These are phyloP conservation scores for Phoronis australis DNA, from an alignment of 2,888 invertebrate species.

Conservation along the genomic window DNA sequence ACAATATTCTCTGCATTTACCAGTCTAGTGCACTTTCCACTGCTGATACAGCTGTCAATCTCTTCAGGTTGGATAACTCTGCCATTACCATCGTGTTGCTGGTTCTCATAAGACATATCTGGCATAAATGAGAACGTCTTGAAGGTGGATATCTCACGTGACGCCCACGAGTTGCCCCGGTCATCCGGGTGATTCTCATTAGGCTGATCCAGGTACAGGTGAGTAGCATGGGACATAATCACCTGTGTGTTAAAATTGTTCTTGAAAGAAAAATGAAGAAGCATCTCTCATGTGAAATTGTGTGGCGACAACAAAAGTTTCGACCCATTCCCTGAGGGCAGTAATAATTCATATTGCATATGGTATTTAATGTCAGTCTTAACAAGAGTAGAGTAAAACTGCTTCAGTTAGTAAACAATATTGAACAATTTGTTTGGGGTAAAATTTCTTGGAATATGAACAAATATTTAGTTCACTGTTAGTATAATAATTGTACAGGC, in stretches of 20 bases:
- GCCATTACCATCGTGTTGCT: neutral
- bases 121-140: constrained; percentile 37
- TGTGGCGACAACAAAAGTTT: no score
- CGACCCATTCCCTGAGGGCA: no score
- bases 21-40: constrained; percentile 13
- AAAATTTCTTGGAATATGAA: no score
- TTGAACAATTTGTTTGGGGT: no score
- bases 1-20: constrained; percentile 33
- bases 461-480: no score
- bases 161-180: constrained; percentile 46
- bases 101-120: constrained; percentile 28
- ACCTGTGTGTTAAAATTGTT: no score
- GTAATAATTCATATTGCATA: no score
- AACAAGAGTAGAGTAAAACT: neutral
- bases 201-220: constrained; percentile 41
- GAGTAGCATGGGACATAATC: constrained; percentile 36
- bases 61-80: neutral
- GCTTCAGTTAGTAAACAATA: neutral
- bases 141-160: constrained; percentile 34
- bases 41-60: no score
- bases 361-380: no score
- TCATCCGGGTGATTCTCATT: constrained; percentile 42
- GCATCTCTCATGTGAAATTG: no score
- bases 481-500: no score
- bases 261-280: no score